Conservation (phyloP, 2,113 vertebrate species). For the Nestor notabilis region DNA sequence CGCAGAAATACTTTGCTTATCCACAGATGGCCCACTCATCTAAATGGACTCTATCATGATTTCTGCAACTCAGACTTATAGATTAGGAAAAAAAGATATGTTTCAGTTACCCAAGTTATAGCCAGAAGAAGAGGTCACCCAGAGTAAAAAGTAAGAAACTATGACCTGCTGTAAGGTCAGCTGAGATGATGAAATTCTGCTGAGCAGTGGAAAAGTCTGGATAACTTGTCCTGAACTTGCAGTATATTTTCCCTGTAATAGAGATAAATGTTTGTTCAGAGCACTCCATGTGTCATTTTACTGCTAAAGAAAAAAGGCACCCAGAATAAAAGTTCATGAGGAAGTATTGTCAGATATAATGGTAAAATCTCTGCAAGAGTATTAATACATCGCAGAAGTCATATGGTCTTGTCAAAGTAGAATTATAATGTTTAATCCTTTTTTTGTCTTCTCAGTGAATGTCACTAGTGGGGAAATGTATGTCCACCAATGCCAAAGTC, state of each 20-base stretch:
- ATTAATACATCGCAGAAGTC: slow-evolving; percentile 63
- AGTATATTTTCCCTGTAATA: neutral
- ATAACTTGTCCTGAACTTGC: neutral
- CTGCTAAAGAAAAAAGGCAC: neutral
- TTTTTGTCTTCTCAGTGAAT: slow-evolving; percentile 62
- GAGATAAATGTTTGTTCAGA: slow-evolving; percentile 9
- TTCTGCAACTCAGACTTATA: neutral
- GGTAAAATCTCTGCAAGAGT: slow-evolving; percentile 28
- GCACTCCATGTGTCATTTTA: neutral
- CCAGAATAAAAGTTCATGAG: slow-evolving; percentile 31
- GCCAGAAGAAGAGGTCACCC: neutral
- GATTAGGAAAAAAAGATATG: neutral
- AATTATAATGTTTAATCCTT: slow-evolving; percentile 42
- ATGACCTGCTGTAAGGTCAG: neutral
- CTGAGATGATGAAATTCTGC: neutral
- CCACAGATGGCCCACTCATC: neutral
- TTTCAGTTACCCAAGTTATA: neutral
- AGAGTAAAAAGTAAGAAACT: neutral
- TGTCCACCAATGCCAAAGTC: slow-evolving; percentile 64
- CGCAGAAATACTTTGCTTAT: neutral
- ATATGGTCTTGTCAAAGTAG: slow-evolving; percentile 52
- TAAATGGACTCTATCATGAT: neutral
- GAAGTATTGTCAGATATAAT: slow-evolving; percentile 17
- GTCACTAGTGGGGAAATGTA: slow-evolving; percentile 36
- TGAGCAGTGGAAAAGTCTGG: neutral